Evolutionary conservation across 2,797 vertebrate species (phyloP), one percentile per base, ranked within the genome.

Genomic region (Dicrostonyx torquatus): DNA sequence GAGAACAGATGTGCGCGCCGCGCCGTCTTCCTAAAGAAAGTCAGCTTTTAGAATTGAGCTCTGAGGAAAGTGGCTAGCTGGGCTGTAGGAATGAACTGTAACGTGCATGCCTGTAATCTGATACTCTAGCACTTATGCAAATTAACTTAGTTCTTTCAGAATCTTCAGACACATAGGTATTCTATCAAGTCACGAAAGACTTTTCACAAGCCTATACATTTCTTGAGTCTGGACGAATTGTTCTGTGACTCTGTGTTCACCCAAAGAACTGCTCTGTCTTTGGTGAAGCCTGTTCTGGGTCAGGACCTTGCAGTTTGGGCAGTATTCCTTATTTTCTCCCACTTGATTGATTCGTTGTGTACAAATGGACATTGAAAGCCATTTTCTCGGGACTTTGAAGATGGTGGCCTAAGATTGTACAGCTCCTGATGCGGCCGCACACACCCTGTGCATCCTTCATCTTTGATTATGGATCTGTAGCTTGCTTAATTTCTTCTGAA

Each of bases 401-500:
- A 13, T 73, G 10, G 34, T 87, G 10, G 68, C 20, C 31, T 40
- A 7, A 55, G 80, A 37, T n/a, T 43, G 15, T 43, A 50, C 53
- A 87, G 31, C 26, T 78, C 89, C 53, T 29, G 29, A 6, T 48
- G 14, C 95, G 84, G 55, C 7, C 84, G 5, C 5, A 92, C 5
- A 92, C 83, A 55, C 22, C 26, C 6, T 48, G 22, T 86, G 45
- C 34, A 22, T 60, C 85, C 64, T 43, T 94, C 34, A 37, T 78
- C 31, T 85, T 60, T 88, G 5, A 24, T 66, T 53, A 4, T 89
- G 84, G 64, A 45, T 92, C 37, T 15, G 26, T 77, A 22, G 6
- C 31, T 68, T 93, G 2, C 76, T 58, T 89, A 45, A 88, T 91
- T 76, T 93, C 24, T 72, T 90, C 60, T 75, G n/a, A 68, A 94